Evolutionary conservation across 2,888 invertebrate species (phyloP).

Genomic region (Heteromurus nitidus): DNA sequence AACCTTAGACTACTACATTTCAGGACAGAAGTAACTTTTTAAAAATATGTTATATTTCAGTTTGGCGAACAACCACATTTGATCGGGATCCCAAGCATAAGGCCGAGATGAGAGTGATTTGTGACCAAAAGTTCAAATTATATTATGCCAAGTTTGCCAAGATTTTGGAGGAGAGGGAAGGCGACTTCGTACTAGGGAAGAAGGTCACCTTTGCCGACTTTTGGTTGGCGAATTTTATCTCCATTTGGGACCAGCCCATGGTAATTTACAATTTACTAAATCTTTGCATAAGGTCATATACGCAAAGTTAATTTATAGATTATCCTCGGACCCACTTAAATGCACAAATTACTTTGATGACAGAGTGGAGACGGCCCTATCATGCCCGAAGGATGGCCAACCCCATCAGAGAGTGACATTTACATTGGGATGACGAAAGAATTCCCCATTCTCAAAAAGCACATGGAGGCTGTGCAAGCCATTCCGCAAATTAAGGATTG

Average conservation of each 20-base stretch:
- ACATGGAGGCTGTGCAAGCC: conserved; percentile 34
- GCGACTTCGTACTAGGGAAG: conserved; percentile 48
- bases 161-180: conserved; percentile 40
- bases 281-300: too few species aligned
- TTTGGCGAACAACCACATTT: conserved; percentile 43
- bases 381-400: conserved; percentile 36
- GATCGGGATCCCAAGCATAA: conserved; percentile 24
- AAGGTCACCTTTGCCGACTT: conserved; percentile 64
- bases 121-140: conserved; percentile 27
- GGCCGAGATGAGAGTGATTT: neutral
- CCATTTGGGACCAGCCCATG: conserved; percentile 55
- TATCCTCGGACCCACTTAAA: neutral
- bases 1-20: neutral
- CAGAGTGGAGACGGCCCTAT: conserved; percentile 50
- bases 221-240: conserved; percentile 58
- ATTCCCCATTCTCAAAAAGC: conserved; percentile 47
- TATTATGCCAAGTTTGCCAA: conserved; percentile 46
- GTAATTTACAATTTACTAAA: conserved; percentile 23
- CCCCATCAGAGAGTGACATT: conserved; percentile 30
- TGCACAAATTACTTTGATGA: neutral
- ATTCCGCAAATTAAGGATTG: conserved; percentile 57
- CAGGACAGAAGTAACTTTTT: too few species aligned
- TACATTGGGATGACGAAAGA: conserved; percentile 38
- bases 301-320: too few species aligned
- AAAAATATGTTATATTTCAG: conserved; percentile 28